Base-by-base conservation (phyloP, 2,888 invertebrate genomes). In the Unio pictorum region DNA sequence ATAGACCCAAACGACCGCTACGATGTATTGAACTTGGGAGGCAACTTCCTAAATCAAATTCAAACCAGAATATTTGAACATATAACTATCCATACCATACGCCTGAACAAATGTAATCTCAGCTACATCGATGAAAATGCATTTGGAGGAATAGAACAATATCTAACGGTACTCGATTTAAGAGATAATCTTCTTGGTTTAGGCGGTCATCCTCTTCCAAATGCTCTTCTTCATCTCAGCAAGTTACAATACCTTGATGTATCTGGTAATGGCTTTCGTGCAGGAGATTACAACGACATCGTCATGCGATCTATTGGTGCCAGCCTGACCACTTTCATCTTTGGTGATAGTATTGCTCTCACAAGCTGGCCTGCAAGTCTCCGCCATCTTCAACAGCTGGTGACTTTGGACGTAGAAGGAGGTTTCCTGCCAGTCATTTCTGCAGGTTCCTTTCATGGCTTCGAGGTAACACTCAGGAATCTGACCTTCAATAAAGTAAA, bases 401-500 rank as follows among this genome's bases (percentile, higher is more conserved):
- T 72, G 61, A 68, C 74, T 8, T 66, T 81, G 1, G 66, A 64
- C 1, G 68, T 81, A 6, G 70, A 73, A 15, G 79, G 79, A 4
- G 60, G 68, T 1, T 68, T 62, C 4, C 58, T 79, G 11, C 34
- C 67, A 3, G 74, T 71, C 57, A 67, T 78, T 45, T 76, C 78
- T 15, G 68, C 79, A 1, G 61, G 58, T 26, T 68, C 69, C 20
- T 80, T 78, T 65, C 75, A 76, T 64, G 75, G 78, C 5, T 81
- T 81, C 60, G 73, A 76, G 59, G 72, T 72, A 4, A 77, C 79
- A 0, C 69, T 81, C 6, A 17, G 30, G 3, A 69, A 68, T 20
- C 64, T 81, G n/a, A 78, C 77, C 3, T 80, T 81, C 23, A 76
- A 78, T 56, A 65, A 76, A 57, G 75, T 77, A 5, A 63, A 75